These are phyloP conservation scores for Pristionchus fissidentatus DNA, from an alignment of 2,888 invertebrate genomes.

Conservation along the genomic window DNA sequence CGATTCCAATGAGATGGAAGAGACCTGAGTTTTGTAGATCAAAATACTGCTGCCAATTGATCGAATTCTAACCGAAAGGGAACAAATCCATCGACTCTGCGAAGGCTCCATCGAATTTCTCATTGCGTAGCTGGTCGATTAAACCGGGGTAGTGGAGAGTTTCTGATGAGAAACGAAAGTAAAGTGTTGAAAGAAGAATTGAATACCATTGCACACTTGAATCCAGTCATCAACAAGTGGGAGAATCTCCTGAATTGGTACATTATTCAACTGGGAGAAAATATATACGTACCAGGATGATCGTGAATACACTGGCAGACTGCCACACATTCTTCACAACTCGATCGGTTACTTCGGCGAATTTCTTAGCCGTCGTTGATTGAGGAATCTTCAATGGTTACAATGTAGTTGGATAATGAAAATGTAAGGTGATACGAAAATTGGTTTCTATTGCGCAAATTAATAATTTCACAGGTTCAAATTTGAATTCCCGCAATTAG, in stretches of 20 bases:
- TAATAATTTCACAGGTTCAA: background rate
- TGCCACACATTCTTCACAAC: constrained; percentile 8
- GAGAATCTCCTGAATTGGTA: background rate
- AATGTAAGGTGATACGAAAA: too few relatives aligned
- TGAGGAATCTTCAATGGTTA: background rate
- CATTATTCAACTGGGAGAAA: background rate
- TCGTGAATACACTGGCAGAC: constrained; percentile 15
- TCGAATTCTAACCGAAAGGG: background rate
- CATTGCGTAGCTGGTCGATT: background rate
- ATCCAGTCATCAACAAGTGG: background rate
- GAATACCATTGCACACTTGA: constrained; percentile 1
- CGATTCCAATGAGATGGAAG: constrained; percentile 39
- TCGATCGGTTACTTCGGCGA: background rate
- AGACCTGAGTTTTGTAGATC: background rate
- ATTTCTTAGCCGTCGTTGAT: background rate
- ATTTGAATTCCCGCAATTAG: too few relatives aligned
- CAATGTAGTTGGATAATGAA: background rate
- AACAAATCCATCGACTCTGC: constrained; percentile 11
- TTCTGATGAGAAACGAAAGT: background rate
- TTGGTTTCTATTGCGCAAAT: too few relatives aligned
- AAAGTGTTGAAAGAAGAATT: background rate
- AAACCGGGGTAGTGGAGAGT: constrained; percentile 27
- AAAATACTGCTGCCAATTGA: background rate
- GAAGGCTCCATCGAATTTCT: constrained; percentile 39
- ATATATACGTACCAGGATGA: background rate